Conservation (phyloP, 2,888 invertebrate genomes). For the Cephalotes varians region DNA sequence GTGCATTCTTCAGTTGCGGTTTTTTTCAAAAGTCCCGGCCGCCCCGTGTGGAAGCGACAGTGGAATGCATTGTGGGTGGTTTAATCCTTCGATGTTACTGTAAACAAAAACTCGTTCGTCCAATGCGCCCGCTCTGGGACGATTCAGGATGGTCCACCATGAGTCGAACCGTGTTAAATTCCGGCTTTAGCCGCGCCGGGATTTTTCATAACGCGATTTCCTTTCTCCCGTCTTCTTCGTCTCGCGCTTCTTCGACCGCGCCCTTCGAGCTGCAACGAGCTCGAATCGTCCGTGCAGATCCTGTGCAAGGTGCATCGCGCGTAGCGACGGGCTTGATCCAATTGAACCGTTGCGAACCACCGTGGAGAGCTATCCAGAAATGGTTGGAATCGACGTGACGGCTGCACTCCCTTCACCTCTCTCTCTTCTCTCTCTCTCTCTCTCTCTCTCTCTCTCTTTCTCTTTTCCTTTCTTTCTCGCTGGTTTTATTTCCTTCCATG, state of each 20-base stretch:
- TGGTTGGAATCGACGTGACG: slow-evolving; percentile 55
- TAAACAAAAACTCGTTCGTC: slow-evolving; percentile 44
- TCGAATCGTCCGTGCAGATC: slow-evolving; percentile 45
- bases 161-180: slow-evolving; percentile 50
- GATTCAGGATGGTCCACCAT: slow-evolving; percentile 46
- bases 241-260: slow-evolving; percentile 45
- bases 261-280: slow-evolving; percentile 41
- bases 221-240: slow-evolving; percentile 10
- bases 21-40: neutral
- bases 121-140: slow-evolving; percentile 19
- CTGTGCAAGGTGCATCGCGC: slow-evolving; percentile 52
- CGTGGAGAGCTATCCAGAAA: slow-evolving; percentile 54
- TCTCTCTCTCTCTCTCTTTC: neutral
- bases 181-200: slow-evolving; percentile 43
- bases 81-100: slow-evolving; percentile 1
- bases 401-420: neutral
- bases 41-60: slow-evolving; percentile 14
- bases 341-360: slow-evolving; percentile 53
- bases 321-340: slow-evolving; percentile 53
- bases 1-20: neutral
- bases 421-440: neutral
- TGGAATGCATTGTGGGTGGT: slow-evolving; percentile 39
- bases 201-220: slow-evolving; percentile 51
- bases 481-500: slow-evolving; percentile 37
- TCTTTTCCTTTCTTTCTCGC: neutral